Evolutionary conservation across 2,113 vertebrate genomes (phyloP).

Genomic region (Hassar affinis): DNA sequence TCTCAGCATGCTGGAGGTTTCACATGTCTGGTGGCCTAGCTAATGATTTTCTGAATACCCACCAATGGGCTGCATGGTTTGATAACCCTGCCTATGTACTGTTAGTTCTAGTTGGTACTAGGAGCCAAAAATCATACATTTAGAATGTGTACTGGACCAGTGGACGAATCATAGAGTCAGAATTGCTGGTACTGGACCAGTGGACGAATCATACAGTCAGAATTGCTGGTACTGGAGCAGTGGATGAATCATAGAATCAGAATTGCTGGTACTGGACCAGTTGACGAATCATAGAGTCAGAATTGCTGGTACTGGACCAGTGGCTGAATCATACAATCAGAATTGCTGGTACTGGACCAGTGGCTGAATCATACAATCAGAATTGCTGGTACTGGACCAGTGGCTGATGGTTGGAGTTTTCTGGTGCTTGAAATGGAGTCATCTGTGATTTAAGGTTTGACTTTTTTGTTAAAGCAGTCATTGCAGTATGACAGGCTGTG

Average conservation of each 20-base stretch:
- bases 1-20: not conserved
- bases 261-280: not conserved
- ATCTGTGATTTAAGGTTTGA: not conserved
- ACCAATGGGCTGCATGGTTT: not conserved
- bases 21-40: not conserved
- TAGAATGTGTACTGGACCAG: not conserved
- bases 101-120: not conserved
- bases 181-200: not conserved
- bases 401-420: not conserved
- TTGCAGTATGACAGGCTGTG: not conserved
- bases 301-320: not conserved
- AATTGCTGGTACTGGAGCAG: not conserved
- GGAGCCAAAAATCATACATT: not conserved
- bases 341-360: not conserved
- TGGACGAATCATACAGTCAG: not conserved
- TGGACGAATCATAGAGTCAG: not conserved
- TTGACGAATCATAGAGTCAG: not conserved
- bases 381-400: not conserved
- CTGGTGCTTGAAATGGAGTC: not conserved
- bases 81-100: not conserved
- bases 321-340: not conserved
- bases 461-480: not conserved
- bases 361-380: not conserved
- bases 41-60: not conserved
- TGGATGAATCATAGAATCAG: not conserved